These are phyloP conservation scores for Machaerirhynchus nigripectus DNA, from an alignment of 2,113 vertebrate genomes.

Conservation along the genomic window DNA sequence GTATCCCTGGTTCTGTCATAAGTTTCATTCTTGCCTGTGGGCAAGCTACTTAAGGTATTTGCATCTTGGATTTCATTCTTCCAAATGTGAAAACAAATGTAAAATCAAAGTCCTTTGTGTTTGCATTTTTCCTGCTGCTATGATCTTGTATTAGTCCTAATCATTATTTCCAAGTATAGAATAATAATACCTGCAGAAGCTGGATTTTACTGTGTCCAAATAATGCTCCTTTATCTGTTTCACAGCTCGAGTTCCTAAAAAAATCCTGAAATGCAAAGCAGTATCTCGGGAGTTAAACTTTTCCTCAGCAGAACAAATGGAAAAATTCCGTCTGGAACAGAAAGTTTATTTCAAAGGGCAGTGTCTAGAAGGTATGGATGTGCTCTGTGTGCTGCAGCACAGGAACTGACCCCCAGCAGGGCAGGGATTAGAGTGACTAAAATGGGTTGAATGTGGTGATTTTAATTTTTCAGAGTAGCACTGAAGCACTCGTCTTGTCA, in stretches of 20 bases:
- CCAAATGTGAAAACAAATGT: not conserved
- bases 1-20: not conserved
- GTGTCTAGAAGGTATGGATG: conserved; percentile 92
- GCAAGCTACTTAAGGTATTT: not conserved
- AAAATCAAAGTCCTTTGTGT: not conserved
- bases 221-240: conserved; percentile 40
- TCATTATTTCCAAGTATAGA: not conserved
- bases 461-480: conserved; percentile 32
- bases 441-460: not conserved
- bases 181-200: not conserved
- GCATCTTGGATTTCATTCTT: not conserved
- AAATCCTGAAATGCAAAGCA: conserved; percentile 98
- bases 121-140: not conserved
- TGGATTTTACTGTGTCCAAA: not conserved
- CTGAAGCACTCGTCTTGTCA: not conserved
- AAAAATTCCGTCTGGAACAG: conserved; percentile 98
- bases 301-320: conserved; percentile 95
- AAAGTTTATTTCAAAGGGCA: conserved; percentile 99
- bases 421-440: not conserved
- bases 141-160: not conserved
- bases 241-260: conserved; percentile 96
- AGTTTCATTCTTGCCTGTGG: not conserved
- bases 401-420: not conserved
- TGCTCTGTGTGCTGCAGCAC: not conserved
- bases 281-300: conserved; percentile 98